Conservation (phyloP, 2,797 vertebrate genomes). For the Erpetoichthys calabaricus region DNA sequence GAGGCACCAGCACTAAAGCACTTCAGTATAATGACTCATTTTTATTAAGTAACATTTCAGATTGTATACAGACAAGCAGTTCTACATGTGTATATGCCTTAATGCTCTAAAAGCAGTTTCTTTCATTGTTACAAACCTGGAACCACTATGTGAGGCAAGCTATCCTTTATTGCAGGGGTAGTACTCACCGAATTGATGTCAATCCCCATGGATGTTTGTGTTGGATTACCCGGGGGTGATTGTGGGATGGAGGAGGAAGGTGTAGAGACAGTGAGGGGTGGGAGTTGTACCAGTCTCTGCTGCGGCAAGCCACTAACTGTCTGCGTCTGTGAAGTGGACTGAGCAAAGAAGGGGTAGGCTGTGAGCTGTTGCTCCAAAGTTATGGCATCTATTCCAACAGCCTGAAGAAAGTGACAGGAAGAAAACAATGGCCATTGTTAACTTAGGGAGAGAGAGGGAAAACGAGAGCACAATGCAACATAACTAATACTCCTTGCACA, state of each 20-base stretch:
- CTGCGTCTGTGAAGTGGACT: conserved; percentile 59
- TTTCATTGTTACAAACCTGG: conserved; percentile 22
- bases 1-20: too few relatives aligned
- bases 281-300: conserved; percentile 70
- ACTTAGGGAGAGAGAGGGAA: not conserved
- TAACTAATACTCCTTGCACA: not conserved
- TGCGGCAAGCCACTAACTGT: conserved; percentile 56
- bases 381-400: conserved; percentile 66
- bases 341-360: conserved; percentile 81
- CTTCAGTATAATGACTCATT: too few relatives aligned
- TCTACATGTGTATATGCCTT: too few relatives aligned
- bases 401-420: conserved; percentile 33
- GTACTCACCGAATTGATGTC: conserved; percentile 76
- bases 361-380: conserved; percentile 88
- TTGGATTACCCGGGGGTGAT: conserved; percentile 67
- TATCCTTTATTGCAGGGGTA: too few relatives aligned
- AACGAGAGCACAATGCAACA: not conserved
- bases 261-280: conserved; percentile 61
- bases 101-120: too few relatives aligned
- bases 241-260: conserved; percentile 55
- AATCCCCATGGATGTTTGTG: conserved; percentile 67
- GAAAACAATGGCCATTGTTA: not conserved
- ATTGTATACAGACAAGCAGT: too few relatives aligned
- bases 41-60: too few relatives aligned
- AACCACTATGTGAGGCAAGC: conserved; percentile 15